These are phyloP conservation scores for Apaloderma vittatum DNA, from an alignment of 2,113 vertebrate species.

Conservation along the genomic window DNA sequence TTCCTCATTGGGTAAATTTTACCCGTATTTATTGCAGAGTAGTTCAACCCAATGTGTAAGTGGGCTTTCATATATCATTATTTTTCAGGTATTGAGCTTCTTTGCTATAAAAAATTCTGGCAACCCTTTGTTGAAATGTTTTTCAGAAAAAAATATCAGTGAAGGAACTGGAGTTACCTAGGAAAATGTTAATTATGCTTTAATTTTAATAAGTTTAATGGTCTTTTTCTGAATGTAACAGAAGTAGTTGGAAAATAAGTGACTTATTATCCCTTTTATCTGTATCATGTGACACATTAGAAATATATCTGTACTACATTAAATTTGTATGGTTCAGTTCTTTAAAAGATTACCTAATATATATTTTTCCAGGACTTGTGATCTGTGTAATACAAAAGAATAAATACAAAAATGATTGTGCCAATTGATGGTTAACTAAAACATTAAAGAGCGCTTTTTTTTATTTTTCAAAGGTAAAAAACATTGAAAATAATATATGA, in stretches of 20 bases:
- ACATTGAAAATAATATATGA: not conserved
- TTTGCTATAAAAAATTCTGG: not conserved
- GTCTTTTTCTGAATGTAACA: not conserved
- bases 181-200: not conserved
- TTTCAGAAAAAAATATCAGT: not conserved
- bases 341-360: not conserved
- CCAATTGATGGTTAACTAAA: not conserved
- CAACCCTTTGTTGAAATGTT: not conserved
- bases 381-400: not conserved
- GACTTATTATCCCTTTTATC: not conserved
- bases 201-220: not conserved
- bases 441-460: fast-evolving
- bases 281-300: not conserved
- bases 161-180: not conserved
- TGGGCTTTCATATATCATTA: not conserved
- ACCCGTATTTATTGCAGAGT: not conserved
- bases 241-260: not conserved
- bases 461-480: not conserved
- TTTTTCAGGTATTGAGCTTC: not conserved
- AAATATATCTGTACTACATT: not conserved
- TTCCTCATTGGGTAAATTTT: not conserved
- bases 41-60: not conserved
- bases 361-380: not conserved
- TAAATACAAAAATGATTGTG: not conserved
- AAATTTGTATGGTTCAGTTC: not conserved